Base-by-base conservation (phyloP, 2,113 vertebrate genomes). In the Trichechus manatus region DNA sequence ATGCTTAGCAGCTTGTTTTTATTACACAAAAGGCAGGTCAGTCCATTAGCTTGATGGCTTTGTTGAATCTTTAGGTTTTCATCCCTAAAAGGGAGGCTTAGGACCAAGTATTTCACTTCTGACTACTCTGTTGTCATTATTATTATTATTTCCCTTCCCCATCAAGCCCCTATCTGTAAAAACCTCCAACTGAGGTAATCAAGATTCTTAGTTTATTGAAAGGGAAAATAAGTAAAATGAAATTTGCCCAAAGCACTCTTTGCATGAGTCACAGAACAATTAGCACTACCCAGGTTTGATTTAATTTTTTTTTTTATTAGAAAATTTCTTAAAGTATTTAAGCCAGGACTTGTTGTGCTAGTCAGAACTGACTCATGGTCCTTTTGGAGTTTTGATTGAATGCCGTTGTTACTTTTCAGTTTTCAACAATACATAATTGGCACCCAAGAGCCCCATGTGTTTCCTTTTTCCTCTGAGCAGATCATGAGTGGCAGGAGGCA, bases 261-360 rank as follows among this genome's bases (percentile, higher is more conserved):
- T 50, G 84, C 90, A 42, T 97, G 96, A 97, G 82, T 95, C 84
- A 97, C 31, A 78, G 81, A 95, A 95, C 53, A 95, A 95, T 79
- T 72, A 95, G 36, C 22, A 42, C 19, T 68, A 63, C 50, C 31
- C 44, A 64, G n/a, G 53, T 96, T 92, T 97, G 70, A 93, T 82
- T 95, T 89, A 91, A 94, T 31, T 27, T 72, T 50, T 78, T 95
- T 96, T 93, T 42, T 13, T 90, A 90, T 85, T 83, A 90, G 36
- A 89, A 89, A 87, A 42, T 64, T 84, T 93, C 39, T 87, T 81
- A 23, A 93, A 96, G 50, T 87, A 36, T 75, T 70, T 86, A 90
- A 74, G 42, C 80, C 27, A 85, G 53, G 53, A 9, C 14, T 96
- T 95, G 36, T 85, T 92, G 92, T 82, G 36, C 63, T 92, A 33